Evolutionary conservation across 2,113 vertebrate genomes (phyloP), one percentile per base, ranked within the genome.

Genomic region (Physeter macrocephalus): DNA sequence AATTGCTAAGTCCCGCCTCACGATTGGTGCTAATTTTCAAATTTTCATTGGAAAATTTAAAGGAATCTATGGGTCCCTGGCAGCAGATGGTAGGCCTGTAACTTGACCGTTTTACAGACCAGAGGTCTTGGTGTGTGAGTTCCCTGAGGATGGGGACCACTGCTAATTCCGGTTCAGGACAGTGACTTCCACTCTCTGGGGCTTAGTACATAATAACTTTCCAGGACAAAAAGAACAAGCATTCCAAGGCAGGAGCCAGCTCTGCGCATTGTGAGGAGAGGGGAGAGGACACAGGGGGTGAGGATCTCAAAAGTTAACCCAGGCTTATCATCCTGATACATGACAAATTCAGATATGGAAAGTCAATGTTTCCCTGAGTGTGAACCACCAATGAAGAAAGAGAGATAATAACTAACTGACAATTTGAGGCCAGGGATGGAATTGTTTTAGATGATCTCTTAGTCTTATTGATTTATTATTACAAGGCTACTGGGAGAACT

Each of bases 41-140:
- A n/a, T 81, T 90, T 96, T 88, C 61, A 39, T 14, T 67, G 89
- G 90, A 74, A 93, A 66, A 86, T 34, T 91, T 52, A 72, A 67
- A 82, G 74, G 62, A 43, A 80, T 93, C 52, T 93, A 7, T 67
- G 87, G 57, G n/a, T 66, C 74, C n/a, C 20, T 95, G 62, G 34
- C 46, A 77, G 27, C 80, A 97, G 93, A 90, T 91, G 61, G 67
- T n/a, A 88, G 61, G 46, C 6, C 59, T 90, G 5, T 62, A 75
- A 66, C 62, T 41, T 74, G 84, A 94, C 71, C 4, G 1, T 67
- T 86, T 94, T 88, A 17, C 13, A 49, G 34, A 49, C 66, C 39
- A 31, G 39, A 66, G 54, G 13, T 15, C 62, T 95, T 46, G 34
- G 18, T 36, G 11, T 71, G 21, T 64, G 85, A 81, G 12, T 25